phyloP scores from a whole-genome alignment of 2,888 invertebrate species.

The Coelinius sp. region DNA sequence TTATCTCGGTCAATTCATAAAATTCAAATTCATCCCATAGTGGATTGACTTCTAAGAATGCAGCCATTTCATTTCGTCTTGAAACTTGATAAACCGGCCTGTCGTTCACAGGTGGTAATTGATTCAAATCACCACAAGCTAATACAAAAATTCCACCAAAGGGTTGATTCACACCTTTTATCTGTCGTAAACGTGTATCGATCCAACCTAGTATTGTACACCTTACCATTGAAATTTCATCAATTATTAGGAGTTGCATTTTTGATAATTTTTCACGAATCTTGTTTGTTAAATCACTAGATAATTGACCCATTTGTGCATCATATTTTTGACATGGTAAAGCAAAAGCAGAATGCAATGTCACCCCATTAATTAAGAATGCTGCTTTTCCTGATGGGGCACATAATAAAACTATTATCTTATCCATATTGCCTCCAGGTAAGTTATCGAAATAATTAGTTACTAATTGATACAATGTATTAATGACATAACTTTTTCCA shows the following conservation, averaged over 20 bases:
- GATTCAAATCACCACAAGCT: conserved; percentile 61
- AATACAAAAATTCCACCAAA: conserved; percentile 63
- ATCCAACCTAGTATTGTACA: conserved; percentile 50
- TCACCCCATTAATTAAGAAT: conserved; percentile 22
- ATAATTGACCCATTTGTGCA: conserved; percentile 34
- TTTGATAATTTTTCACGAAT: conserved; percentile 46
- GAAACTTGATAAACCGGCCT: conserved; percentile 44
- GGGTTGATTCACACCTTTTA: conserved; percentile 48
- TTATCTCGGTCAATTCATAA: conserved; percentile 56
- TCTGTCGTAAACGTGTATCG: conserved; percentile 57
- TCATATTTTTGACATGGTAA: conserved; percentile 41
- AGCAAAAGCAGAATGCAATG: conserved; percentile 49
- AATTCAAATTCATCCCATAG: conserved; percentile 52
- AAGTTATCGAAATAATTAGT: conserved; percentile 43
- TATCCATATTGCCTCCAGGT: conserved; percentile 44
- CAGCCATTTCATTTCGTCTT: conserved; percentile 22
- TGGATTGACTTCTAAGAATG: conserved; percentile 33
- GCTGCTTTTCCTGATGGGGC: conserved; percentile 55
- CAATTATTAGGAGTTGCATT: conserved; percentile 57
- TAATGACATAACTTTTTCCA: conserved; percentile 56
- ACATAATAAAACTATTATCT: conserved; percentile 47
- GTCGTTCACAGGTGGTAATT: conserved; percentile 59
- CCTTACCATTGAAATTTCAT: conserved; percentile 63
- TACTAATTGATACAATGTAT: conserved; percentile 51
- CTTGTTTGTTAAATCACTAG: conserved; percentile 42